phyloP scores from a whole-genome alignment of 1,140 invertebrate species.

The Drosophila pseudoobscura region DNA sequence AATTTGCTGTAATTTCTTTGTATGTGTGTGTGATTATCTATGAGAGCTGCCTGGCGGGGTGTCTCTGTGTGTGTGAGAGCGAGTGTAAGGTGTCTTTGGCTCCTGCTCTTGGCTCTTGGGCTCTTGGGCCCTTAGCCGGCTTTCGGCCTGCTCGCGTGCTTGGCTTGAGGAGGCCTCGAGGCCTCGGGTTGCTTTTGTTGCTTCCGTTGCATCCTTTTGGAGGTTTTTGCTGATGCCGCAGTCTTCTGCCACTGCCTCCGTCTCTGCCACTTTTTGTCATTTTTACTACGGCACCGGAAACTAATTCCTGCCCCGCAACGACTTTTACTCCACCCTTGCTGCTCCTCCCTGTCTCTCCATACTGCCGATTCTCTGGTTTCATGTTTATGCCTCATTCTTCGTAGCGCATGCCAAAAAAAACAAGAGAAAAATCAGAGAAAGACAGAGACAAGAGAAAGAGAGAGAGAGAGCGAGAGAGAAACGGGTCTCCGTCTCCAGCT shows the following conservation, averaged over 20 bases:
- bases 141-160: slow-evolving; percentile 56
- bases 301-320: slow-evolving; percentile 71
- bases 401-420: slow-evolving; percentile 78
- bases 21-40: slow-evolving; percentile 32
- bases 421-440: slow-evolving; percentile 23
- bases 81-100: slow-evolving; percentile 55
- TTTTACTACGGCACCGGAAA: slow-evolving; percentile 82
- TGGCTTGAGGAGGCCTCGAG: slow-evolving; percentile 36
- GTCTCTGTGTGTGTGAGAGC: slow-evolving; percentile 11
- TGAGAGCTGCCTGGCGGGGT: slow-evolving; percentile 21
- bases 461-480: slow-evolving; percentile 18
- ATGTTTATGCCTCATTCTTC: slow-evolving; percentile 38
- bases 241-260: slow-evolving; percentile 29
- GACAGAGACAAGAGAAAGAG: neutral
- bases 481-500: slow-evolving; percentile 40
- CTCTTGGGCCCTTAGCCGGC: slow-evolving; percentile 7
- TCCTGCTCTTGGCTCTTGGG: slow-evolving; percentile 1
- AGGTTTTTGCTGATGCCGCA: slow-evolving; percentile 61
- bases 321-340: slow-evolving; percentile 49
- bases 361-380: slow-evolving; percentile 26
- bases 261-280: slow-evolving; percentile 68
- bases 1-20: neutral
- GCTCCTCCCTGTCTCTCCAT: slow-evolving; percentile 7
- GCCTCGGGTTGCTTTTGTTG: slow-evolving; percentile 38
- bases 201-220: slow-evolving; percentile 68